Base-by-base conservation (phyloP, 2,888 invertebrate species). In the Steinernema carpocapsae region DNA sequence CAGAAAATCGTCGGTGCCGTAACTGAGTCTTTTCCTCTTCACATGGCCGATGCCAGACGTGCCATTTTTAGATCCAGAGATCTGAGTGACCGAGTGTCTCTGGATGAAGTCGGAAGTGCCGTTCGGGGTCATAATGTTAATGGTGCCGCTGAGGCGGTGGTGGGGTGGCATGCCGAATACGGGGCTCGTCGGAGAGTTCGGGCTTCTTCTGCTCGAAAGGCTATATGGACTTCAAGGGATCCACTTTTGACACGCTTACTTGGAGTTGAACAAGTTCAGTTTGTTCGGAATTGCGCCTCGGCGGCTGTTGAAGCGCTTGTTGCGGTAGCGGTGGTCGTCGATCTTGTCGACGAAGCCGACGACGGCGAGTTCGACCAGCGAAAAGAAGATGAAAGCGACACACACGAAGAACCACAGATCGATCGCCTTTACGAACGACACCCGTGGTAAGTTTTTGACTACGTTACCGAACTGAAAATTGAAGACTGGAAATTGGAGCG, bases 401-500 rank as follows among this genome's bases (percentile, higher is more conserved):
- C 86, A 87, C 12, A 85, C 84, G 77, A 87, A 85, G 76, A 87
- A 87, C 86, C 85, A 86, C 24, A 87, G 78, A 76, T 86, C 86
- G 46, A 86, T 86, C 19, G 86, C 85, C 78, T 87, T 87, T 37
- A 87, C 86, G 74, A 87, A 87, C 3, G 83, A 83, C 12, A 87
- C 87, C 17, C 87, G 80, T 19, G 87, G 87, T 70, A 87, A 76
- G 71, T 86, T 86, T 72, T 86, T 85, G 51, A 87, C 87, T 51
- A 87, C 85, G 75, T 87, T 87, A 74, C 87, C 87, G 72, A 87
- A 85, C 78, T 86, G 73, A 77, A 83, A 17, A 7, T 0, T 48
- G 48, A 14, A n/a, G 14, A 26, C 71, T 71, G 24, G 24, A n/a
- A 22, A 24, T 1, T 17, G 59, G 26, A 59, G 46, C 51, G 3